Conservation (phyloP, 1,140 invertebrate species). For the Heliconius hermathena region DNA sequence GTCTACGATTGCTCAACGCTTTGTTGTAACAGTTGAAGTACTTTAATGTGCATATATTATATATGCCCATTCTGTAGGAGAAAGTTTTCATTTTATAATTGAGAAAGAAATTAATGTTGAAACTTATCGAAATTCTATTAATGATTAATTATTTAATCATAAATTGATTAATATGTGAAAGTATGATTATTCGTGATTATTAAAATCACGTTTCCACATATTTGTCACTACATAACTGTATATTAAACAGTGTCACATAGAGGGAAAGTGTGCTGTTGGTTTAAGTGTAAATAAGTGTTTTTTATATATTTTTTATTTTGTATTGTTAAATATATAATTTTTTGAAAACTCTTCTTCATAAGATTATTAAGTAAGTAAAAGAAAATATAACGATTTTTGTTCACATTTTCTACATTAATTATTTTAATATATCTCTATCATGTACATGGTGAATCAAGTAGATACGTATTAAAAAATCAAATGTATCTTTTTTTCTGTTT, state of each 20-base stretch:
- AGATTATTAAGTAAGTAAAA: background rate
- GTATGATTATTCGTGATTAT: slow-evolving; percentile 4
- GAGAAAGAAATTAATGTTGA: background rate
- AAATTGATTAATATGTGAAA: background rate
- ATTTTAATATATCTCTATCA: too few relatives aligned
- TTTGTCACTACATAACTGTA: background rate
- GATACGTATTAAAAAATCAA: too few relatives aligned
- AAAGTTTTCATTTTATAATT: slow-evolving; percentile 18
- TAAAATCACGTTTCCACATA: background rate
- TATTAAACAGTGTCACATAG: background rate
- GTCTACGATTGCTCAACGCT: slow-evolving; percentile 35
- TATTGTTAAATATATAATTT: too few relatives aligned
- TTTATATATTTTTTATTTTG: too few relatives aligned
- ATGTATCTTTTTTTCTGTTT: too few relatives aligned
- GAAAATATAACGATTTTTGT: background rate
- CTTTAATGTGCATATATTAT: background rate
- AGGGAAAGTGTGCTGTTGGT: too few relatives aligned
- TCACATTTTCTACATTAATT: background rate
- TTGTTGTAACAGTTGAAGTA: slow-evolving; percentile 36
- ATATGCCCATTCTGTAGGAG: background rate
- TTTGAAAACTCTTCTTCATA: background rate
- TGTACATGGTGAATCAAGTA: too few relatives aligned
- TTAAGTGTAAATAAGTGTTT: too few relatives aligned
- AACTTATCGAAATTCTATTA: slow-evolving; percentile 3
- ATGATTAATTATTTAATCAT: background rate